Evolutionary conservation across 2,797 vertebrate species (phyloP).

Genomic region (Brotula barbata): DNA sequence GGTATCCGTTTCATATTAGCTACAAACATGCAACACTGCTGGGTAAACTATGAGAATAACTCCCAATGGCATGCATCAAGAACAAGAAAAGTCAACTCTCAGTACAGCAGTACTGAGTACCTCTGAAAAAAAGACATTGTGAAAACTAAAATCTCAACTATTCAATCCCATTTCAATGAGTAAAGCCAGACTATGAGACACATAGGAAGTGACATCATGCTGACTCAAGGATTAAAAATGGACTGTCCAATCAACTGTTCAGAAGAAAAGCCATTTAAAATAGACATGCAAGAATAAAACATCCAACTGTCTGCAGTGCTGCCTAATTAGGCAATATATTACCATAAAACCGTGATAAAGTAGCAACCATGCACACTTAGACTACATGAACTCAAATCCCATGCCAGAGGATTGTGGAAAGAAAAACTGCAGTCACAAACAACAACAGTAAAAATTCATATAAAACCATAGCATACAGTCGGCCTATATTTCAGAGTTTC

Average conservation of each 20-base stretch:
- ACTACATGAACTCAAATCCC: conserved; percentile 38
- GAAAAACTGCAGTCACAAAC: conserved; percentile 37
- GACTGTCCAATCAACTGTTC: conserved; percentile 36
- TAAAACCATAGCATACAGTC: conserved; percentile 19
- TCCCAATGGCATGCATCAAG: conserved; percentile 57
- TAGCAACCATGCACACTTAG: conserved; percentile 64
- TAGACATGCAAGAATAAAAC: conserved; percentile 66
- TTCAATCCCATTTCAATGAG: conserved; percentile 21
- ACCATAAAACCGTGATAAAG: conserved; percentile 24
- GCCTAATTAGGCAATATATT: conserved; percentile 8
- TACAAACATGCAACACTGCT: conserved; percentile 62
- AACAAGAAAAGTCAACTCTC: conserved; percentile 34
- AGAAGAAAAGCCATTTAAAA: conserved; percentile 45
- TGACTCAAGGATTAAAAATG: conserved; percentile 39
- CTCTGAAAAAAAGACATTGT: conserved; percentile 10
- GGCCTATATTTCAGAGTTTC: conserved; percentile 71
- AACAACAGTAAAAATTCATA: conserved; percentile 8
- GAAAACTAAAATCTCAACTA: conserved; percentile 17
- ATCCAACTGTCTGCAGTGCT: conserved; percentile 33
- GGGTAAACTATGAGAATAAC: conserved; percentile 20
- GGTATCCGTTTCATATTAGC: conserved; percentile 30
- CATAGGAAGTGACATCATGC: conserved; percentile 60
- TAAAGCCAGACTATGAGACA: conserved; percentile 32
- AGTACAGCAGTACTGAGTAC: conserved; percentile 14
- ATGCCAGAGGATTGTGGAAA: conserved; percentile 60